A percentile compares a stretch with the other conserved stretches of the same genome.
Evolutionary conservation across 37 sponge, comb jelly and placozoan species (phyloP).

Genomic region (Ianthella basta): DNA sequence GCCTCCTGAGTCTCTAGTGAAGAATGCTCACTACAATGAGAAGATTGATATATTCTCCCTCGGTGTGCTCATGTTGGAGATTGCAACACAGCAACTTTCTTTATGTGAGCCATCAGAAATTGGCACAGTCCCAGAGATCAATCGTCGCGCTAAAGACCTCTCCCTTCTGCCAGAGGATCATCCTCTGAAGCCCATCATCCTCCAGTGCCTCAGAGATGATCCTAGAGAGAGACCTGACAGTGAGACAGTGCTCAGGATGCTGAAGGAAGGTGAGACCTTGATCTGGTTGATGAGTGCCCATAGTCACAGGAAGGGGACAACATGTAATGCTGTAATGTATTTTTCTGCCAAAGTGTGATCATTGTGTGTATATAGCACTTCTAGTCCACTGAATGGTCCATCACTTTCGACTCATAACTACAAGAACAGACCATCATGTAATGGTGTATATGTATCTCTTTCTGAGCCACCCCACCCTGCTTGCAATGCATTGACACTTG

Average conservation of each 20-base stretch:
- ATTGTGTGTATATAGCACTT: no score
- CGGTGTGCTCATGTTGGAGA: background rate
- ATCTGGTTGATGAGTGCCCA: no score
- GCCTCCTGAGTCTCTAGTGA: background rate
- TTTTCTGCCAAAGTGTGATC: no score
- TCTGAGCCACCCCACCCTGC: no score
- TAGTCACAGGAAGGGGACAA: no score
- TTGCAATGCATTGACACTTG: no score
- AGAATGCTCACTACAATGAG: background rate
- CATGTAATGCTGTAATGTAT: no score
- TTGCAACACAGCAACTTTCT: background rate
- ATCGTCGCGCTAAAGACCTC: background rate
- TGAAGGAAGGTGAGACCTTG: no score
- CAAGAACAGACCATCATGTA: no score
- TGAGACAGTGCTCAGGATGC: background rate
- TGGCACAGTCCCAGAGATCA: background rate
- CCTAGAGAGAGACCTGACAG: background rate
- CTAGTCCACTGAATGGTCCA: no score
- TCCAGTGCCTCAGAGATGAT: background rate
- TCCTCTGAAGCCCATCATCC: constrained; percentile 26
- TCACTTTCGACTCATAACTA: no score
- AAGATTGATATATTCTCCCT: constrained; percentile 12
- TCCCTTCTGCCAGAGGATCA: constrained; percentile 6
- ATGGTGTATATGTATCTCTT: no score
- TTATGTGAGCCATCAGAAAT: background rate